phyloP scores from a whole-genome alignment of 2,113 vertebrate species.

The Carollia perspicillata region DNA sequence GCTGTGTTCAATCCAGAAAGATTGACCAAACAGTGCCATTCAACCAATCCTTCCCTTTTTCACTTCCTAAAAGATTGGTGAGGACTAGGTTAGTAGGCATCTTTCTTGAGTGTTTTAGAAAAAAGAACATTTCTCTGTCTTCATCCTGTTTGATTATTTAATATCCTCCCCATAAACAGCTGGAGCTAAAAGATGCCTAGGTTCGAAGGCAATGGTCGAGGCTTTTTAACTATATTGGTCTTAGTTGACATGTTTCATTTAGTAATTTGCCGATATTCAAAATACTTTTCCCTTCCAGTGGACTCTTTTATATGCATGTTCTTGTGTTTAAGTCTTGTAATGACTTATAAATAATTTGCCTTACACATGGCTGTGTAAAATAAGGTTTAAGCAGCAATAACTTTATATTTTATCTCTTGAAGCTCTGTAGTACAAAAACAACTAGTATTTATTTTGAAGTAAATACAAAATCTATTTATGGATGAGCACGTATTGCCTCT shows the following conservation, averaged over 20 bases:
- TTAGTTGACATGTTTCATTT: not conserved
- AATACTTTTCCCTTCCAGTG: not conserved
- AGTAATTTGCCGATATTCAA: not conserved
- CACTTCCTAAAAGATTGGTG: not conserved
- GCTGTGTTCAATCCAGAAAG: not conserved
- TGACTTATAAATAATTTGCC: not conserved
- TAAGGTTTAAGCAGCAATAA: not conserved
- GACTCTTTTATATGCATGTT: not conserved
- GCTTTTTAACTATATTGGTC: not conserved
- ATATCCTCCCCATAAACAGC: not conserved
- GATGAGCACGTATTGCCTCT: not conserved
- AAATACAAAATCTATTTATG: not conserved
- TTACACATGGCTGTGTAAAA: not conserved
- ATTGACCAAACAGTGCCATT: not conserved
- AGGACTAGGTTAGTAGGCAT: not conserved
- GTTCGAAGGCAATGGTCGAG: not conserved
- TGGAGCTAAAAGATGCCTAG: not conserved
- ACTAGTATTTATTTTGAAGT: not conserved
- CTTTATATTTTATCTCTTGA: slow-evolving; percentile 18
- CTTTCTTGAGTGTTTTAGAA: not conserved
- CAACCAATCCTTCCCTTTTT: not conserved
- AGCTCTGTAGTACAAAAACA: not conserved
- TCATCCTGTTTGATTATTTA: slow-evolving; percentile 4
- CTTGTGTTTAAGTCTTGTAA: not conserved
- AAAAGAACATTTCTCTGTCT: not conserved